A percentile compares a stretch with the other conserved stretches of the same genome.
Conservation (phyloP, 1,140 invertebrate genomes). For the Cephus cinctus region DNA sequence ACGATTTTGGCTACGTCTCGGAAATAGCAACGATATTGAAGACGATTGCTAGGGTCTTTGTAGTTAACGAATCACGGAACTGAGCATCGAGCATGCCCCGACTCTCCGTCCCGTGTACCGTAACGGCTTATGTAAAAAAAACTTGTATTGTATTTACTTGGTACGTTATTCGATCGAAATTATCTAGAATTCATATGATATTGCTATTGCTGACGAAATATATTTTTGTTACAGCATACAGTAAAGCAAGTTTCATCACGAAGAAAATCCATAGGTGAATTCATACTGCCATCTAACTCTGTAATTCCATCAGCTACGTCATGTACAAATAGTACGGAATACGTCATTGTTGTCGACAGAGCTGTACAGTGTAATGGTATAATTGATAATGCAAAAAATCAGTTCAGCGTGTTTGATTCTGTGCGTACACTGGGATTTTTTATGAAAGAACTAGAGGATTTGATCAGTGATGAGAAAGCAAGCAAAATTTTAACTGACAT, state of each 20-base stretch:
- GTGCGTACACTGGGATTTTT: slow-evolving; percentile 26
- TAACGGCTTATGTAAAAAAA: no score
- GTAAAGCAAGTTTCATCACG: slow-evolving; percentile 14
- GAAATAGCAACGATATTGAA: no score
- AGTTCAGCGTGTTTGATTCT: slow-evolving; percentile 26
- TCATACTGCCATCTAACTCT: slow-evolving; percentile 6
- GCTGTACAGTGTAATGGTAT: slow-evolving; percentile 28
- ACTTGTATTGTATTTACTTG: no score
- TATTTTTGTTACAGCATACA: no score
- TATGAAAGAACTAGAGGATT: slow-evolving; percentile 30
- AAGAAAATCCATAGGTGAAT: slow-evolving; percentile 15
- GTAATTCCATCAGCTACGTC: slow-evolving; percentile 20
- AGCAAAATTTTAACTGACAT: slow-evolving; percentile 32
- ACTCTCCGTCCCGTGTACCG: no score
- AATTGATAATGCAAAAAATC: slow-evolving; percentile 21
- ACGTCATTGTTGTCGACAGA: slow-evolving; percentile 27
- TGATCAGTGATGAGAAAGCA: slow-evolving; percentile 25
- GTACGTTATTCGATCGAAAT: no score
- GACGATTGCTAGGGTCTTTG: no score
- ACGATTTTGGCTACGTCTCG: no score
- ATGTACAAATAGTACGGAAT: slow-evolving; percentile 13
- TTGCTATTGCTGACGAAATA: no score
- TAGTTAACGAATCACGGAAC: no score
- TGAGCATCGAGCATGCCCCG: no score
- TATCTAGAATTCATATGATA: no score